Evolutionary conservation across 1,140 invertebrate species (phyloP).

Genomic region (Chymomyza costata): DNA sequence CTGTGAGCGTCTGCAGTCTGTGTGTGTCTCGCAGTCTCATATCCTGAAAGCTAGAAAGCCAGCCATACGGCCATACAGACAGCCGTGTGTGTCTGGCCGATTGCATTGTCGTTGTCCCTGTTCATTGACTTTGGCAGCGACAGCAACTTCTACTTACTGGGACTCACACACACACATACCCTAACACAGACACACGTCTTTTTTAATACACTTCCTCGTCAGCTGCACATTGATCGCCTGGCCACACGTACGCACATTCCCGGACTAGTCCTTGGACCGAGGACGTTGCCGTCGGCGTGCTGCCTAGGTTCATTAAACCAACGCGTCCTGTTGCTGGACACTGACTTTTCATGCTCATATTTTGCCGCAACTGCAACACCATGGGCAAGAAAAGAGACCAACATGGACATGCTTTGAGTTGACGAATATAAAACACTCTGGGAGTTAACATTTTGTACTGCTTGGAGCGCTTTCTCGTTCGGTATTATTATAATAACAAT

Average conservation of each 20-base stretch:
- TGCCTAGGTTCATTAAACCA: slow-evolving; percentile 62
- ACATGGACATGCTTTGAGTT: background rate
- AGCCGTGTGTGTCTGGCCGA: slow-evolving; percentile 24
- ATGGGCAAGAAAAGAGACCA: background rate
- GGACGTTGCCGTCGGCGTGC: slow-evolving; percentile 10
- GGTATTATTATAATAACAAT: too few species aligned
- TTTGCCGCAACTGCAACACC: slow-evolving; percentile 19
- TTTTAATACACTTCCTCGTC: slow-evolving; percentile 67
- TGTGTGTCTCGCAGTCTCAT: slow-evolving; percentile 4
- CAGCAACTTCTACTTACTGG: slow-evolving; percentile 17
- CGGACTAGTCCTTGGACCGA: background rate
- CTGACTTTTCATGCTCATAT: slow-evolving; percentile 43
- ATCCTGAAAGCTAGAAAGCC: background rate
- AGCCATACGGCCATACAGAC: background rate
- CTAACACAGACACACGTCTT: slow-evolving; percentile 15
- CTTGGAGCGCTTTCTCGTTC: too few species aligned
- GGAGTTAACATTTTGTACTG: too few species aligned
- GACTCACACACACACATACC: slow-evolving; percentile 35
- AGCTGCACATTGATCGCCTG: slow-evolving; percentile 58
- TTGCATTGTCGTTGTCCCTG: slow-evolving; percentile 41
- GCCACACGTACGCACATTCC: slow-evolving; percentile 59
- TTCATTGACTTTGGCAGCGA: slow-evolving; percentile 67
- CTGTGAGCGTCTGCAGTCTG: slow-evolving; percentile 12
- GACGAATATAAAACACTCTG: too few species aligned
- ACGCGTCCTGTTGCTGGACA: slow-evolving; percentile 30